Conservation (phyloP, 2,113 vertebrate genomes). For the Myocastor coypus region DNA sequence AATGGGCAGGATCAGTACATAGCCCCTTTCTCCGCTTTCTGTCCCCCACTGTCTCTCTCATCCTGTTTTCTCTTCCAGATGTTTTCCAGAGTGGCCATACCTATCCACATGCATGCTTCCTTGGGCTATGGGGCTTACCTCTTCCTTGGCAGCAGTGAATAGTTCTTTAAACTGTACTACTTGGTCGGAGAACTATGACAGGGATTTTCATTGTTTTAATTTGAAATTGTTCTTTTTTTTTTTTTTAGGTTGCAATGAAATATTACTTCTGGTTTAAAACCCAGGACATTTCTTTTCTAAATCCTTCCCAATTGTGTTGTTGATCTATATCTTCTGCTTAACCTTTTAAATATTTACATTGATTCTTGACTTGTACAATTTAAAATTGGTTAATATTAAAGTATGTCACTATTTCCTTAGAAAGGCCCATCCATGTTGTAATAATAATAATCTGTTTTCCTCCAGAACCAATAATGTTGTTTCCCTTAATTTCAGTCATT, state of each 20-base stretch:
- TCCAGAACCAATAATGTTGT: not conserved
- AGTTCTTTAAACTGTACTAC: not conserved
- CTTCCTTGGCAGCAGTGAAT: not conserved
- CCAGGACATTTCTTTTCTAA: not conserved
- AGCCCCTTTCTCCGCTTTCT: too few relatives aligned
- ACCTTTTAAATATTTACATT: not conserved
- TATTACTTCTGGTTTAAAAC: slow-evolving; percentile 7
- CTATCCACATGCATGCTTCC: not conserved
- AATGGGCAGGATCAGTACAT: not conserved
- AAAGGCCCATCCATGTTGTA: not conserved
- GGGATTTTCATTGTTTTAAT: not conserved
- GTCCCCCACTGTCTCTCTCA: not conserved
- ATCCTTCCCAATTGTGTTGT: not conserved
- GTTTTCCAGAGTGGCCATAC: not conserved
- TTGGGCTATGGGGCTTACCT: not conserved
- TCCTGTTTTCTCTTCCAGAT: too few relatives aligned
- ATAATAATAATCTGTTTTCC: not conserved
- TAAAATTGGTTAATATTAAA: not conserved
- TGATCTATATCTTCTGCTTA: not conserved
- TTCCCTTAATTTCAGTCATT: not conserved
- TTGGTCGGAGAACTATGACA: not conserved
- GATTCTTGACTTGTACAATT: slow-evolving; percentile 16
- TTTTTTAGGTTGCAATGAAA: not conserved
- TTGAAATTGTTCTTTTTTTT: not conserved
- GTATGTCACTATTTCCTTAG: not conserved